Conservation (phyloP, 2,797 vertebrate genomes). For the Danio tinwini region DNA sequence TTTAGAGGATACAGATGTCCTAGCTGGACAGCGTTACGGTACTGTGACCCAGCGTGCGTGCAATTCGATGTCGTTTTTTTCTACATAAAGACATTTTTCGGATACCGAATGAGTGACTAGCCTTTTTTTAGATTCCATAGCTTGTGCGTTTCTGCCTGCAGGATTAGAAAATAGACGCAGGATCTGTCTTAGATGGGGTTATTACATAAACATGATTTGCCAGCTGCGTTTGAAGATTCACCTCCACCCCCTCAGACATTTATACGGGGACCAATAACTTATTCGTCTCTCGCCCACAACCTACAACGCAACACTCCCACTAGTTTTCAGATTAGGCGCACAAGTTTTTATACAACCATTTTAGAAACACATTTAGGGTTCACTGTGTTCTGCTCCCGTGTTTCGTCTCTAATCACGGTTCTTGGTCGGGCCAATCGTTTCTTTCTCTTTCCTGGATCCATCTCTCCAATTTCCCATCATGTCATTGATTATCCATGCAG, state of each 20-base stretch:
- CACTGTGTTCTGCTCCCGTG: conserved; percentile 54
- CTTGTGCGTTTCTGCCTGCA: conserved; percentile 1
- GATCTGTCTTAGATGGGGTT: conserved; percentile 41
- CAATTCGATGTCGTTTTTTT: conserved; percentile 32
- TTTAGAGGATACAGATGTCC: conserved; percentile 62
- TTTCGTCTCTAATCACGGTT: conserved; percentile 65
- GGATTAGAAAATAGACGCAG: conserved; percentile 35
- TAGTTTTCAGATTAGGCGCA: conserved; percentile 44
- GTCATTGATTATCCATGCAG: conserved; percentile 66
- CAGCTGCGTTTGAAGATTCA: conserved; percentile 58
- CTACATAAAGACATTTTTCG: conserved; percentile 31
- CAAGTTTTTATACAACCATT: conserved; percentile 22
- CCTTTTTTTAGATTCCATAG: conserved; percentile 11
- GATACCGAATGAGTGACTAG: background rate
- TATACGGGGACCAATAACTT: conserved; percentile 55
- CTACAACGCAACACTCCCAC: conserved; percentile 43
- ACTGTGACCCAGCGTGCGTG: conserved; percentile 52
- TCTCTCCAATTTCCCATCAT: conserved; percentile 57
- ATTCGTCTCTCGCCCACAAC: conserved; percentile 43
- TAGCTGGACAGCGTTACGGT: conserved; percentile 68
- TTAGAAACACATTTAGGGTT: conserved; percentile 31
- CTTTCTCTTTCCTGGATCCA: conserved; percentile 40
- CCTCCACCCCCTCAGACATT: conserved; percentile 51
- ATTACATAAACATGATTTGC: conserved; percentile 62
- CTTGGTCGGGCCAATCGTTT: conserved; percentile 52